phyloP scores from a whole-genome alignment of 2,113 vertebrate genomes.

The Sinocyclocheilus anshuiensis region DNA sequence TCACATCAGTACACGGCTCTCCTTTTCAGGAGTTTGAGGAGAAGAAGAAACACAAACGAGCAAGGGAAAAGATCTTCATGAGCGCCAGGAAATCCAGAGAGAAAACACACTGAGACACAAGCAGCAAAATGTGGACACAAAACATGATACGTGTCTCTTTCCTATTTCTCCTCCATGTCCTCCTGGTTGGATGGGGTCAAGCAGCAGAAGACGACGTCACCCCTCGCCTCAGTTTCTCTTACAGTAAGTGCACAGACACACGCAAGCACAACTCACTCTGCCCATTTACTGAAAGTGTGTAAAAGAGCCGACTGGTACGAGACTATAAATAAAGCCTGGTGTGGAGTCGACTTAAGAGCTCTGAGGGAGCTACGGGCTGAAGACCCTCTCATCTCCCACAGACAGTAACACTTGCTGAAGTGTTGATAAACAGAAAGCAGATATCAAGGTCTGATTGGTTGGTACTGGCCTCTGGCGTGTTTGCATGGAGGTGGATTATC shows the following conservation, averaged over 20 bases:
- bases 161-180: constrained; percentile 39
- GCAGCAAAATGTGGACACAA: constrained; percentile 63
- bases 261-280: not conserved
- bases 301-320: constrained; percentile 2
- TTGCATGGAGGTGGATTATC: constrained; percentile 14
- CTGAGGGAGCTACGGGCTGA: constrained; percentile 45
- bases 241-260: constrained; percentile 70
- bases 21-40: not conserved
- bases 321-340: constrained; percentile 42
- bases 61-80: constrained; percentile 64
- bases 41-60: constrained; percentile 26
- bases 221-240: constrained; percentile 76
- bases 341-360: constrained; percentile 36
- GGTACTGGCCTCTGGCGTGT: not conserved
- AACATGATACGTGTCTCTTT: constrained; percentile 64
- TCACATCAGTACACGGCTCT: constrained; percentile 37
- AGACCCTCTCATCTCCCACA: constrained; percentile 23
- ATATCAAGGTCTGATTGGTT: constrained; percentile 22
- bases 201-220: constrained; percentile 71
- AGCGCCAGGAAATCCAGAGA: constrained; percentile 67
- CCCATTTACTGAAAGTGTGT: constrained; percentile 35
- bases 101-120: constrained; percentile 55
- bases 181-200: constrained; percentile 60
- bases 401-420: constrained; percentile 52
- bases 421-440: constrained; percentile 55